Base-by-base conservation (phyloP, 2,797 vertebrate species). In the Protosalanx chinensis region DNA sequence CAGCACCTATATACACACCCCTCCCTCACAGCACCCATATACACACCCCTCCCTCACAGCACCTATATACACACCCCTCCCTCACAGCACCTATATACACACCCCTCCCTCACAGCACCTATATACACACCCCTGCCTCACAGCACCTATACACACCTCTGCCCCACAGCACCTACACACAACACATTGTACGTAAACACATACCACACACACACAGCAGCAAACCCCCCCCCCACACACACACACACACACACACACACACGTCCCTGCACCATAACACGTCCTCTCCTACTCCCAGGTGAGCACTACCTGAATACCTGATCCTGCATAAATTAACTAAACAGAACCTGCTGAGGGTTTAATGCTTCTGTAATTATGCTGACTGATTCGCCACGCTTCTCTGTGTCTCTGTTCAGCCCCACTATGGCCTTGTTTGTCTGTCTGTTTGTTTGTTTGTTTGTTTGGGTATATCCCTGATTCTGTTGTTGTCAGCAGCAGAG, bases 171-270 rank as follows among this genome's bases (percentile, higher is more conserved):
- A n/a, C n/a, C n/a, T 27, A 27, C 23, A 27, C 23, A 27, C 23
- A 27, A 27, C 23, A 27, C 49, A 16, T 51, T 51, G 2, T 49
- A 16, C 16, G 49, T 5, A 12, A 51, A 51, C 16, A 51, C 49
- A 12, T 27, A 27, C 23, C 23, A 27, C 23, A 27, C 23, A 27
- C 23, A 27, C 23, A 27, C 23, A 27, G 23, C 23, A 27, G 23
- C 23, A 27, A 27, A 4, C 56, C 5, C 5, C 63, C 20, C 33
- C 3, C 12, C 4, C 63, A 18, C 33, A 46, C 2, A 27, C n/a
- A n/a, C n/a, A 37, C 62, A 35, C 33, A 71, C 79, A 75, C 74
- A 63, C 78, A 77, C 72, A 78, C 57, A 69, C 57, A 23, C 76
- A 81, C 79, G 75, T 62, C 70, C 51, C 68, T 29, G n/a, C 64